Base-by-base conservation (phyloP, 2,888 invertebrate genomes). In the Capitulum mitella region DNA sequence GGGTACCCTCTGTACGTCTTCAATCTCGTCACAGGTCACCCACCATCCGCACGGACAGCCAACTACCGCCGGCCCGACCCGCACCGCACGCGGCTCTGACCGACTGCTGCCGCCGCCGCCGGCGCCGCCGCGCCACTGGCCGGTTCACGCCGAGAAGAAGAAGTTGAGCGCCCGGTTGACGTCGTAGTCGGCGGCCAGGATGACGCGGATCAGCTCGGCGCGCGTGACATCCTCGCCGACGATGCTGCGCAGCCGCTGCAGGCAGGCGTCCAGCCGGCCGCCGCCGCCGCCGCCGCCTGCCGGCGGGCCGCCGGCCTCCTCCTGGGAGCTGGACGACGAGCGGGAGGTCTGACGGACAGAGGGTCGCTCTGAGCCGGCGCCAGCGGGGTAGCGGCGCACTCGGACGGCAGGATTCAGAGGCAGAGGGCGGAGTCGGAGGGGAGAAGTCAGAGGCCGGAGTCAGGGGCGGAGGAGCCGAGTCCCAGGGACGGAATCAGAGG, bases 111-210 rank as follows among this genome's bases (percentile, higher is more conserved):
- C 43, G 6, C 12, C 43, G 43, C 43, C 43, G 90, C 91, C 80
- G 89, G 89, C 80, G 90, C 90, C 77, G 32, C 77, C n/a, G n/a
- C n/a, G n/a, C n/a, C n/a, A n/a, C n/a, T n/a, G n/a, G n/a, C n/a
- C n/a, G 46, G 77, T 32, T 37, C 78, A 82, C 78, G 82, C 84
- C 43, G 87, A 86, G 83, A 88, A 89, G 84, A 87, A 89, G 85
- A 87, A 89, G 84, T 90, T 89, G 80, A 89, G 86, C 40, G 90
- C 90, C 81, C 89, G 84, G 83, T 89, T 89, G 78, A 88, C 85
- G 84, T 90, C 89, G 83, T 87, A 89, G 84, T 90, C 89, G 14
- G 89, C 89, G 6, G 89, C 89, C 77, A 89, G 84, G 26, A 88
- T 86, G 26, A 89, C 84, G 76, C 87, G 86, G 48, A 88, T 86